Evolutionary conservation across 2,888 invertebrate species (phyloP).

Genomic region (Mesoligia furuncula): DNA sequence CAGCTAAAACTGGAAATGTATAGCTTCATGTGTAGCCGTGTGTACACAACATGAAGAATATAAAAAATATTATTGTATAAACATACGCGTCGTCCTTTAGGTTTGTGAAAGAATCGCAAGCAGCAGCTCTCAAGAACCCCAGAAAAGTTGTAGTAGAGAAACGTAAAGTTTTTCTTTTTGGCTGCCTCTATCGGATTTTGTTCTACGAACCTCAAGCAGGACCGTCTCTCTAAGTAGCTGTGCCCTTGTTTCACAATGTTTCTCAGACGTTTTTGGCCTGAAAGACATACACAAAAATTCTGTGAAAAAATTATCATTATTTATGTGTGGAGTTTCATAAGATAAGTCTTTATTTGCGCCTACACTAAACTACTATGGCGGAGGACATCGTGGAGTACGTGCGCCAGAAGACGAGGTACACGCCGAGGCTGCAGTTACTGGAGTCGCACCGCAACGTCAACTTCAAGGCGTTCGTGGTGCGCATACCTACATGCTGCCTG

Average conservation of each 20-base stretch:
- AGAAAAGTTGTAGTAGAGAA: constrained; percentile 80
- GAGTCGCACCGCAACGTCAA: too few species aligned
- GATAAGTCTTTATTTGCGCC: too few species aligned
- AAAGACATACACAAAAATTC: constrained; percentile 55
- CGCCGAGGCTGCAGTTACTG: too few species aligned
- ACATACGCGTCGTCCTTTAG: constrained; percentile 75
- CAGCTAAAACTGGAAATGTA: neutral
- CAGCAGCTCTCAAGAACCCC: constrained; percentile 83
- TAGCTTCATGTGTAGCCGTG: neutral
- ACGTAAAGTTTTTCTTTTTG: constrained; percentile 69
- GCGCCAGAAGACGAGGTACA: too few species aligned
- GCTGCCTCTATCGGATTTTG: constrained; percentile 69
- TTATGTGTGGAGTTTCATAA: too few species aligned
- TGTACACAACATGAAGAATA: neutral
- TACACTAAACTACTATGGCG: too few species aligned
- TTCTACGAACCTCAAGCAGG: constrained; percentile 80
- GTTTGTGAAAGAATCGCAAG: constrained; percentile 69
- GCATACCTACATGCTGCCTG: too few species aligned
- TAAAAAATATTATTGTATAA: neutral
- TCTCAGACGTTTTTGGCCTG: constrained; percentile 73
- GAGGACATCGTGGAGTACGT: too few species aligned
- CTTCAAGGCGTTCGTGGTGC: too few species aligned
- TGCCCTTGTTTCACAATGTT: constrained; percentile 76
- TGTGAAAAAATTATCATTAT: neutral
- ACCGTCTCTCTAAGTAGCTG: constrained; percentile 72